Evolutionary conservation across 1,140 invertebrate species (phyloP).

Genomic region (Pseudomyrmex concolor): DNA sequence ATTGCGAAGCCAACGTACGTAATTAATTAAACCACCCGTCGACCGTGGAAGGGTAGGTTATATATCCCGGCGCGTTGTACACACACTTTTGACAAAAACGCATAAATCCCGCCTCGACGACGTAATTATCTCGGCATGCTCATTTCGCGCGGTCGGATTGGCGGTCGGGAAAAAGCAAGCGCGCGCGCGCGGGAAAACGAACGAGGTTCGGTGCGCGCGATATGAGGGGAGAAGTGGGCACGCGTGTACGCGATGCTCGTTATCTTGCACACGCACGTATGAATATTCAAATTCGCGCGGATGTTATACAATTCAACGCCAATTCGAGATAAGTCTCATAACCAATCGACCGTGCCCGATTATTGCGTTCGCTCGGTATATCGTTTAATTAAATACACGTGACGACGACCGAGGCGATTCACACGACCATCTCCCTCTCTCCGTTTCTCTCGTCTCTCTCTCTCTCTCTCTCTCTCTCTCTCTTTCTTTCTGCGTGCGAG

Average conservation of each 20-base stretch:
- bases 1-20: background rate
- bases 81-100: slow-evolving; percentile 24
- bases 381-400: slow-evolving; percentile 69
- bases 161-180: slow-evolving; percentile 10
- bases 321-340: slow-evolving; percentile 69
- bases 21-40: slow-evolving; percentile 42
- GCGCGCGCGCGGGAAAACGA: slow-evolving; percentile 4
- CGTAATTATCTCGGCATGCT: slow-evolving; percentile 42
- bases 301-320: slow-evolving; percentile 61
- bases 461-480: background rate
- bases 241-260: slow-evolving; percentile 51
- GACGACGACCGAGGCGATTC: slow-evolving; percentile 42
- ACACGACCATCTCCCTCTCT: background rate
- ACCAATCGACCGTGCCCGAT: slow-evolving; percentile 67
- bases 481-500: background rate
- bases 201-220: slow-evolving; percentile 31
- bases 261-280: slow-evolving; percentile 46
- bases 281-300: slow-evolving; percentile 63
- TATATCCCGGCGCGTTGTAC: background rate
- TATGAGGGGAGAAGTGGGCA: background rate
- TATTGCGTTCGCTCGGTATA: slow-evolving; percentile 60
- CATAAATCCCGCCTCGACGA: slow-evolving; percentile 22
- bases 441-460: background rate
- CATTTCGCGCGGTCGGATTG: background rate
- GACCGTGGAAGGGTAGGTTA: background rate